These are phyloP conservation scores for Ptiloglossa arizonensis DNA, from an alignment of 1,140 invertebrate species.

Conservation along the genomic window DNA sequence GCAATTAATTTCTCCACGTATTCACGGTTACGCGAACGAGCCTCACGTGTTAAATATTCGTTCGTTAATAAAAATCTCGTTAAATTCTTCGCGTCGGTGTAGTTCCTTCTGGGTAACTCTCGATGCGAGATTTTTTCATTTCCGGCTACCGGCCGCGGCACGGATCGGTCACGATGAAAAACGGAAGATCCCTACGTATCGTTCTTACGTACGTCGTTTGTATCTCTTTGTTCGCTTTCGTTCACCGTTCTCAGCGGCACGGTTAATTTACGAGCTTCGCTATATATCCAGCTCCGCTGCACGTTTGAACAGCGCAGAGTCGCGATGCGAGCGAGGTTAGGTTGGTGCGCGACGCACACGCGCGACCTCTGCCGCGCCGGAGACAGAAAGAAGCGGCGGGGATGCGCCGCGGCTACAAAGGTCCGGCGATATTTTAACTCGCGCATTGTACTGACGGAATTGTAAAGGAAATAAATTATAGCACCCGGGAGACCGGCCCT, in stretches of 20 bases:
- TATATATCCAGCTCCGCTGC: neutral
- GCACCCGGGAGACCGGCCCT: slow-evolving; percentile 15
- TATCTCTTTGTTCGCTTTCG: neutral
- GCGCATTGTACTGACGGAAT: slow-evolving; percentile 70
- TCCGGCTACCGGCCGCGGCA: too few species aligned
- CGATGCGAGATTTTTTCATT: too few species aligned
- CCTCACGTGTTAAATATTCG: too few species aligned
- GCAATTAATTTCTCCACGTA: too few species aligned
- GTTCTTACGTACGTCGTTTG: too few species aligned
- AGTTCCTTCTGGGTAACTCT: too few species aligned
- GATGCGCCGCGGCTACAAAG: slow-evolving; percentile 59
- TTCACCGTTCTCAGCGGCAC: neutral
- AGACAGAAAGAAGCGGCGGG: slow-evolving; percentile 5
- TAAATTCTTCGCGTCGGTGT: too few species aligned
- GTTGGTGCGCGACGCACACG: neutral
- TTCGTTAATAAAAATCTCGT: too few species aligned
- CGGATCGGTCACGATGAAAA: too few species aligned
- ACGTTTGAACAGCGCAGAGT: slow-evolving; percentile 14
- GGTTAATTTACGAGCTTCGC: neutral
- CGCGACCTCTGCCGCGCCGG: slow-evolving; percentile 27
- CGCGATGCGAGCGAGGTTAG: neutral
- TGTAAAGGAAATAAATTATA: slow-evolving; percentile 72
- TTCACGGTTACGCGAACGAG: too few species aligned
- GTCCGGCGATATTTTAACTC: slow-evolving; percentile 72
- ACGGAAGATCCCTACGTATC: too few species aligned